Percentiles rank a stretch among this genome's conserved stretches.
phyloP scores from a whole-genome alignment of 1,140 invertebrate species.

The Drosophila sucinea region DNA sequence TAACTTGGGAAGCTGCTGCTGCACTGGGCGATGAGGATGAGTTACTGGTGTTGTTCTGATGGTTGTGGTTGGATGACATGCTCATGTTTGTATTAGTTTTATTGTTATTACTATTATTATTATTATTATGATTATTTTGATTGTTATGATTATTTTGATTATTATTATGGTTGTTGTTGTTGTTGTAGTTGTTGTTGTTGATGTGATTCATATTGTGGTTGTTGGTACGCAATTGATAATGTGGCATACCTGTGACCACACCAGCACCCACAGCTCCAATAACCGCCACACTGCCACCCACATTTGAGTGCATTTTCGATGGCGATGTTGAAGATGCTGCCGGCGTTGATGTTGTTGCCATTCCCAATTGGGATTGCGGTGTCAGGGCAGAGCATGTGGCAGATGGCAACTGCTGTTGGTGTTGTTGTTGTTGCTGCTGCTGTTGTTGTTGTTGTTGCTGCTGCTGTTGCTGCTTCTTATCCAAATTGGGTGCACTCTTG shows the following conservation, averaged over 20 bases:
- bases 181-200: constrained; percentile 31
- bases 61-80: constrained; percentile 36
- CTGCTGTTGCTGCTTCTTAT: constrained; percentile 85
- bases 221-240: constrained; percentile 60
- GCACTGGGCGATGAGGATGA: constrained; percentile 12
- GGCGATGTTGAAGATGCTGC: constrained; percentile 8
- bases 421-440: constrained; percentile 30
- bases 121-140: constrained; percentile 34
- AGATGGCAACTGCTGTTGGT: constrained; percentile 15
- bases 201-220: constrained; percentile 31
- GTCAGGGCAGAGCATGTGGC: constrained; percentile 30
- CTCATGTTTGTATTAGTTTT: constrained; percentile 51
- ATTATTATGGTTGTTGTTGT: constrained; percentile 35
- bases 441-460: constrained; percentile 34
- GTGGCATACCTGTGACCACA: constrained; percentile 67
- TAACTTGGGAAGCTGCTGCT: background rate
- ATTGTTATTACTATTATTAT: constrained; percentile 47
- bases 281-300: constrained; percentile 40
- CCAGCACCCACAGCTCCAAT: constrained; percentile 45
- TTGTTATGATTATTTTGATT: constrained; percentile 29
- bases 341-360: constrained; percentile 29
- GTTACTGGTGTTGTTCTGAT: constrained; percentile 34
- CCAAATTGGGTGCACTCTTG: constrained; percentile 91
- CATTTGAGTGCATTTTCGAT: constrained; percentile 10
- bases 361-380: constrained; percentile 30